phyloP scores from a whole-genome alignment of 2,888 invertebrate genomes.

The Biston stratarius region DNA sequence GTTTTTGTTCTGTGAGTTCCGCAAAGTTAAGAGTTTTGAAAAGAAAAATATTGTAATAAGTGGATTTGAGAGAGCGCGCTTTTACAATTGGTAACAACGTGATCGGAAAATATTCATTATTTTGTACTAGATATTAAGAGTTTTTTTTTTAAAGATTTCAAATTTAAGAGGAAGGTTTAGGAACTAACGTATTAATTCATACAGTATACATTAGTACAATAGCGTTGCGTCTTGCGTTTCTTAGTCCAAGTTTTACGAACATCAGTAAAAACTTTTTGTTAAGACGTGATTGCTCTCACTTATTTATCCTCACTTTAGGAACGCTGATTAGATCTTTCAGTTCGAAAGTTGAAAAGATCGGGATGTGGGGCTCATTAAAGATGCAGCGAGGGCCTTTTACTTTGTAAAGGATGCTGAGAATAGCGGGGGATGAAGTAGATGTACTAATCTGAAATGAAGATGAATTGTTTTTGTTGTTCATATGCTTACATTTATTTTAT shows the following conservation, averaged over 20 bases:
- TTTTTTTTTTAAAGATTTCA: too few species aligned
- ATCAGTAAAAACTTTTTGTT: constrained; percentile 54
- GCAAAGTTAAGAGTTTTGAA: constrained; percentile 23
- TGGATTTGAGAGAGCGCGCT: neutral
- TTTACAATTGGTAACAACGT: constrained; percentile 10
- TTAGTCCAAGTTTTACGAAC: constrained; percentile 44
- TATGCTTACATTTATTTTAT: too few species aligned
- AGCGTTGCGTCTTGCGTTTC: constrained; percentile 14
- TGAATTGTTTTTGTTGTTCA: neutral
- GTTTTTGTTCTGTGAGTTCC: constrained; percentile 20
- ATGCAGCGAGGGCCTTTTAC: constrained; percentile 12
- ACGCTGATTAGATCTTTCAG: constrained; percentile 23
- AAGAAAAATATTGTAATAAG: constrained; percentile 30
- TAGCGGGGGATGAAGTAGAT: neutral
- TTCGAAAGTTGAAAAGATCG: constrained; percentile 9
- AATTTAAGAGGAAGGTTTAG: too few species aligned
- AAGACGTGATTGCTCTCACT: constrained; percentile 48
- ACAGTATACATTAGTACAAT: constrained; percentile 1
- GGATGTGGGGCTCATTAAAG: constrained; percentile 14
- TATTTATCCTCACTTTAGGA: constrained; percentile 46
- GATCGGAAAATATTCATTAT: neutral
- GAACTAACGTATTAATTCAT: neutral
- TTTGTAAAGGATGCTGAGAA: constrained; percentile 9
- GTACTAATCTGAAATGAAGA: neutral
- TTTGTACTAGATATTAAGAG: too few species aligned